Base-by-base conservation (phyloP, 2,888 invertebrate species). In the Sminthurides aquaticus region DNA sequence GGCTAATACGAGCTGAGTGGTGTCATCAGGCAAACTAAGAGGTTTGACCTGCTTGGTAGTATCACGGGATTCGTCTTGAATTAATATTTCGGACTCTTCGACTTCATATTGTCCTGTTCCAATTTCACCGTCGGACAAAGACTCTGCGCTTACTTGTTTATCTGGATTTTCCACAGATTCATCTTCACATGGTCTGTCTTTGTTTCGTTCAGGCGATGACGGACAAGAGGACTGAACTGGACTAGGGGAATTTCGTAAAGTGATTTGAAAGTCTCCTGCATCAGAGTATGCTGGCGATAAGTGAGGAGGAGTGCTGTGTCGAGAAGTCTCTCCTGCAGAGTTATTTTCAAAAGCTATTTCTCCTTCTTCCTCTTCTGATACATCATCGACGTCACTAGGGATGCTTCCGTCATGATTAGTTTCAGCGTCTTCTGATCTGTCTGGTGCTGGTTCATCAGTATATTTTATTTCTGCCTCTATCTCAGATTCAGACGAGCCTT, bases 281-380 rank as follows among this genome's bases (percentile, higher is more conserved):
- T 27, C 29, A 1, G 43, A 34, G 11, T 29, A 29, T 8, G 29
- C 58, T 5, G 25, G 52, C 22, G 52, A 52, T 52, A 52, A 22
- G 20, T 52, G 52, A 15, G 52, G 52, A 5, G 52, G 52, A 52
- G 52, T 52, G 20, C 52, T 52, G 15, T 20, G 20, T 15, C 5
- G 5, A 18, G 57, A 57, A 24, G 18, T 55, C 15, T 57, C n/a
- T 18, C 11, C 8, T n/a, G 25, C n/a, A 18, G 27, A 25, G 28
- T 27, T 3, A 22, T 28, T 18, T 18, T 58, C 25, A 15, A 2
- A 11, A 20, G 25, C 25, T 18, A 60, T 26, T 54, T 60, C 60
- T 3, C 60, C 60, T 8, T 60, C 60, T 22, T 60, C 62, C 24
- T 62, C 62, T 22, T 61, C 61, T 24, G 61, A 61, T 1, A 52